These are phyloP conservation scores for Riptortus pedestris DNA, from an alignment of 1,140 invertebrate species.

Conservation along the genomic window DNA sequence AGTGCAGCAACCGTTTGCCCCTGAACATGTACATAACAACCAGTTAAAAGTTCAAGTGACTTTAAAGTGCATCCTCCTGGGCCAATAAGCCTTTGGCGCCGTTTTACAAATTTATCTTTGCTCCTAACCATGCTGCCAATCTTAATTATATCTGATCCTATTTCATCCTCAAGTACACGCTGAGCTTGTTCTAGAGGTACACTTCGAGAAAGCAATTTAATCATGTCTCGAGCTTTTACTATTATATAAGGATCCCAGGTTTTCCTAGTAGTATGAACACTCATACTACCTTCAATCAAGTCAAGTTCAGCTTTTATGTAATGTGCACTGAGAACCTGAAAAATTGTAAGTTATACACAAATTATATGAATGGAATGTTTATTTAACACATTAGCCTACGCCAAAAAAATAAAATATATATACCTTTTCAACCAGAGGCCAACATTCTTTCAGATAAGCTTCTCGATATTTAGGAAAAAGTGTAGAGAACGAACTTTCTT, in stretches of 20 bases:
- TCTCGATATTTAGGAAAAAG: slow-evolving; percentile 89
- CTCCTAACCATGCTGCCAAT: slow-evolving; percentile 84
- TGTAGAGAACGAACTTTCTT: slow-evolving; percentile 69
- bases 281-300: slow-evolving; percentile 90
- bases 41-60: slow-evolving; percentile 94
- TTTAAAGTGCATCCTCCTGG: slow-evolving; percentile 95
- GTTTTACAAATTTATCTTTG: slow-evolving; percentile 91
- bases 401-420: too few relatives aligned
- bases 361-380: too few relatives aligned
- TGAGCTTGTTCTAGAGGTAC: slow-evolving; percentile 94
- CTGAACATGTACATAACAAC: slow-evolving; percentile 95
- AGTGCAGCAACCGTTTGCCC: slow-evolving; percentile 95
- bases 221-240: slow-evolving; percentile 91
- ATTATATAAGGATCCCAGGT: slow-evolving; percentile 99
- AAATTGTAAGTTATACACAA: too few relatives aligned
- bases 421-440: slow-evolving; percentile 81
- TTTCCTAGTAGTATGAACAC: slow-evolving; percentile 88
- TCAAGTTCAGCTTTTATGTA: slow-evolving; percentile 85
- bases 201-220: slow-evolving; percentile 88
- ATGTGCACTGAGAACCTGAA: slow-evolving; percentile 60
- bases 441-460: slow-evolving; percentile 90
- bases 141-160: slow-evolving; percentile 93
- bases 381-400: too few relatives aligned
- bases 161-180: slow-evolving; percentile 76
- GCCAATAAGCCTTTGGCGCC: slow-evolving; percentile 88